phyloP scores from a whole-genome alignment of 2,888 invertebrate genomes.

The Lasioglossum vierecki region DNA sequence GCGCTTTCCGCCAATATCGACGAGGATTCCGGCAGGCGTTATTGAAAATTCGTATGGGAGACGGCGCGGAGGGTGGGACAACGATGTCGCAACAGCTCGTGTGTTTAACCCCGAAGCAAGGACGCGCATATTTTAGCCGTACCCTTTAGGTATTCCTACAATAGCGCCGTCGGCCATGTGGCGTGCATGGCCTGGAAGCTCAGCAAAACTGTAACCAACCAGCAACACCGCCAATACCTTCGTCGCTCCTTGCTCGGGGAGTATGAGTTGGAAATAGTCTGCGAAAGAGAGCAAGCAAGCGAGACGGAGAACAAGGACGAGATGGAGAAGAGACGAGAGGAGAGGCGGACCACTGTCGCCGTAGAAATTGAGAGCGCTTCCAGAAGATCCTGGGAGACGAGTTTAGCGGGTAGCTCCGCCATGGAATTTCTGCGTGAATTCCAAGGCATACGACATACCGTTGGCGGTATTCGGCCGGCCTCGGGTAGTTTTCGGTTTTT shows the following conservation, averaged over 20 bases:
- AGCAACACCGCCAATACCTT: constrained; percentile 55
- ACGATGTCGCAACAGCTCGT: constrained; percentile 52
- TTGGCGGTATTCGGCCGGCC: not conserved
- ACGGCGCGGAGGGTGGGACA: constrained; percentile 23
- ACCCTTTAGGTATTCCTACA: constrained; percentile 71
- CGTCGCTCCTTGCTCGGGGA: constrained; percentile 33
- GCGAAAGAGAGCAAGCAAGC: constrained; percentile 27
- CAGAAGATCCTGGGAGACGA: constrained; percentile 69
- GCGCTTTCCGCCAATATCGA: constrained; percentile 52
- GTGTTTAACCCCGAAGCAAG: constrained; percentile 62
- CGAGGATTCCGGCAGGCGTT: constrained; percentile 52
- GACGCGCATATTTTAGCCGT: constrained; percentile 55
- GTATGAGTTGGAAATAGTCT: constrained; percentile 25
- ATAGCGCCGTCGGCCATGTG: constrained; percentile 74
- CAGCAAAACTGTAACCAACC: constrained; percentile 45
- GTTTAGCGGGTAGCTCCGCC: constrained; percentile 44
- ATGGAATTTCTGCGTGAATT: constrained; percentile 65
- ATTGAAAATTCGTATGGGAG: constrained; percentile 67
- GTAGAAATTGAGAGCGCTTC: constrained; percentile 71
- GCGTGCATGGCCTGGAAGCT: constrained; percentile 52
- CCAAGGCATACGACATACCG: constrained; percentile 39
- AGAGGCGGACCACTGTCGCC: constrained; percentile 20
- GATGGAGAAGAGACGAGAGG: constrained; percentile 1
- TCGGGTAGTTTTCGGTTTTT: constrained; percentile 42
- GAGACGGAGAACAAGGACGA: not conserved